Evolutionary conservation across 2,797 vertebrate species (phyloP), one percentile per base, ranked within the genome.

Genomic region (Distichodus sexfasciatus): DNA sequence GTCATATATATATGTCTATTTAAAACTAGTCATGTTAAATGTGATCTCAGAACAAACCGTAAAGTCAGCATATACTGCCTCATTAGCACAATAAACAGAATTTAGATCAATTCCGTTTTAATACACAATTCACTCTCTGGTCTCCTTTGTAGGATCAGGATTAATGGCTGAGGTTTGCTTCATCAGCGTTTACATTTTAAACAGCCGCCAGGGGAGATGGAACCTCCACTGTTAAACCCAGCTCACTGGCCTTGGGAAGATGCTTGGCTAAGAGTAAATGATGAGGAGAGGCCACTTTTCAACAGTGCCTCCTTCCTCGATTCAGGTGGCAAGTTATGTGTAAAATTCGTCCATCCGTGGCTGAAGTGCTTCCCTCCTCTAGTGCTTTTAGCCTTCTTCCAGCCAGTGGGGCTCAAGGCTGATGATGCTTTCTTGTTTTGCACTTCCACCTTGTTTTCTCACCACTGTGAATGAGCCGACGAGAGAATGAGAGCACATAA

Each of bases 1-100:
- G 21, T 44, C 35, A 29, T 43, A 50, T 57, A n/a, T n/a, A 40
- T 40, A 6, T 17, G 31, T 44, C 23, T 66, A 36, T n/a, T 15
- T 11, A 23, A 58, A 47, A 48, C 6, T 33, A 26, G 7, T 11
- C 1, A 6, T 60, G 38, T 31, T 33, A 26, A 60, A 61, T 48
- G 44, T 55, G 26, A 53, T 28, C 55, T 28, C 57, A 60, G 57
- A 60, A 12, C 43, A 38, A 60, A 41, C 35, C 35, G 4, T 57
- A 53, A n/a, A 44, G 64, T 73, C 64, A 73, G 71, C 71, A 67
- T 47, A 73, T 61, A 61, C 71, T 73, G 71, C 71, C 71, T 54
- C 64, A 61, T 73, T 67, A 73, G 71, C 71, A 73, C 71, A 73
- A 67, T 41, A 53, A 60, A 54, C 38, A 46, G 54, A 54, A 61